Percentiles rank a stretch among this genome's conserved stretches.
Evolutionary conservation across 2,797 vertebrate genomes (phyloP).

Genomic region (Psittacula derbiana): DNA sequence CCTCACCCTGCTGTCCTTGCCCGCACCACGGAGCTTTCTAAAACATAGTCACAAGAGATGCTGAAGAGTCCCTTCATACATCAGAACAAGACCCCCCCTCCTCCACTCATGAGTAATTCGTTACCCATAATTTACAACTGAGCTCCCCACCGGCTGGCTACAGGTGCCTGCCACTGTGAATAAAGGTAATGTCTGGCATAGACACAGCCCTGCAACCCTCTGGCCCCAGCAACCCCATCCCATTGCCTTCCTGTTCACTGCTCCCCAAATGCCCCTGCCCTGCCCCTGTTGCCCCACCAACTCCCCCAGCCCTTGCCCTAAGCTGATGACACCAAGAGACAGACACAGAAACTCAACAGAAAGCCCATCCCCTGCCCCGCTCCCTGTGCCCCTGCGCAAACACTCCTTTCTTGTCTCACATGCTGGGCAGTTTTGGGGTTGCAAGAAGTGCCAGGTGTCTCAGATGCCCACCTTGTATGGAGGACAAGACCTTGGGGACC

Average conservation of each 20-base stretch:
- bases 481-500: not conserved
- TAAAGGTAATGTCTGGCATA: not conserved
- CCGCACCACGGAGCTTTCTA: not conserved
- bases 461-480: not conserved
- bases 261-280: not conserved
- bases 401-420: not conserved
- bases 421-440: not conserved
- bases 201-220: rapidly evolving
- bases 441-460: not conserved
- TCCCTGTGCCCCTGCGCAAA: rapidly evolving
- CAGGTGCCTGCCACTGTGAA: not conserved
- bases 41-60: not conserved
- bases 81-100: not conserved
- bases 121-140: not conserved
- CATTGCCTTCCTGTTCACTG: rapidly evolving
- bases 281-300: not conserved
- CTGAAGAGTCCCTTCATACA: not conserved
- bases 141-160: not conserved
- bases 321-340: not conserved
- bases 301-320: not conserved
- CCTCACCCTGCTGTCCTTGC: not conserved
- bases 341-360: not conserved
- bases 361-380: not conserved
- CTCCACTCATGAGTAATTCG: not conserved
- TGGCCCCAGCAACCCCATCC: not conserved